Percentiles rank a stretch among this genome's conserved stretches.
Conservation (phyloP, 2,797 vertebrate genomes). For the Ciconia nigra region DNA sequence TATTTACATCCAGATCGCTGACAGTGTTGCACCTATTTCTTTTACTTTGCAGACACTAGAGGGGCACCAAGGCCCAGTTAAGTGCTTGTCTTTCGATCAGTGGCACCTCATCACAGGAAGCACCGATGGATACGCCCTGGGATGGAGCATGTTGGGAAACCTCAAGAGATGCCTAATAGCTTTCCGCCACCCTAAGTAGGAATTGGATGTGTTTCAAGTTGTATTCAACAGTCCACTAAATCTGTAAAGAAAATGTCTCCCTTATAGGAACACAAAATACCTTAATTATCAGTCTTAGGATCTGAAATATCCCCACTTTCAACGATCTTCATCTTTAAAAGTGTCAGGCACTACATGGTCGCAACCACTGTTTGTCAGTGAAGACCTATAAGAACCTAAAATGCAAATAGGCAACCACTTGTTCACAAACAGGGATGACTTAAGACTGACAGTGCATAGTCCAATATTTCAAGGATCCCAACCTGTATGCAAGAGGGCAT, state of each 20-base stretch:
- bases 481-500: rapidly evolving
- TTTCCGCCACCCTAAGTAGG: constrained; percentile 86
- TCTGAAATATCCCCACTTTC: neutral
- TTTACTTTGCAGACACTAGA: constrained; percentile 70
- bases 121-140: constrained; percentile 77
- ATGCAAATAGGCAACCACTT: neutral
- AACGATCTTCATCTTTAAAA: neutral
- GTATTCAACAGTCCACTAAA: neutral
- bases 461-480: neutral
- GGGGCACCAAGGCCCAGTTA: constrained; percentile 81
- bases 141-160: constrained; percentile 83
- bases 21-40: neutral
- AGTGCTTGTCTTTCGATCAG: constrained; percentile 81
- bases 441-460: neutral
- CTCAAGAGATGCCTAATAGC: constrained; percentile 76
- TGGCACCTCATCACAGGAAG: constrained; percentile 88
- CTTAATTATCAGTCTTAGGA: neutral
- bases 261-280: neutral
- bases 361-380: neutral
- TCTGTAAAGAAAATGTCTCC: neutral
- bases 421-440: neutral
- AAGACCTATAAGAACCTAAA: neutral
- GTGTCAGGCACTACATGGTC: rapidly evolving
- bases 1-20: neutral
- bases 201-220: neutral